Evolutionary conservation across 2,797 vertebrate genomes (phyloP), one percentile per base, ranked within the genome.

Genomic region (Pseudomugil tenellus): DNA sequence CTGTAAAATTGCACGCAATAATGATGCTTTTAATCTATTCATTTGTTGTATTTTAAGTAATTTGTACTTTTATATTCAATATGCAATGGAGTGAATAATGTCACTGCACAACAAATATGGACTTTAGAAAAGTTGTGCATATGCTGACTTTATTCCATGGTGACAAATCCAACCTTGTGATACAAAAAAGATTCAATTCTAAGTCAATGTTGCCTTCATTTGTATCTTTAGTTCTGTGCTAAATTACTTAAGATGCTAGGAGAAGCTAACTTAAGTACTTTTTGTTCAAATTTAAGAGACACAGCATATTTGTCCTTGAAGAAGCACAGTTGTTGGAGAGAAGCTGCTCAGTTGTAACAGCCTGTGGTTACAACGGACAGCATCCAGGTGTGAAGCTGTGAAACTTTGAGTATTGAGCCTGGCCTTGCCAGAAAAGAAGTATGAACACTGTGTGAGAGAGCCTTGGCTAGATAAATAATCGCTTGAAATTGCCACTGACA

Each of bases 351-450:
- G 25, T 58, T 58, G 52, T 43, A n/a, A 81, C 66, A 31, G 25
- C 61, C 69, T 2, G 65, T 52, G 41, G 73, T 84, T 66, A 55
- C n/a, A 19, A 66, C 61, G 70, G 69, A 70, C 51, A 46, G 48
- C 63, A 16, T 67, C 53, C 86, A 82, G 84, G 77, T 83, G 78
- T 81, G 70, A 85, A 58, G 75, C 79, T 67, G 76, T 72, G 74
- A 80, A 86, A 72, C 70, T 62, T 69, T 65, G 61, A 77, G 72
- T 61, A 72, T 72, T 62, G 77, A 81, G 51, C 43, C 12, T 1
- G 4, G 25, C 60, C 71, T 67, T 53, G 67, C 35, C 69, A 70
- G 35, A 64, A 28, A 69, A 72, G 14, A 78, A 71, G 26, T 25
- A 21, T 34, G 48, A 72, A 63, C 3, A 32, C 52, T 41, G 39